These are phyloP conservation scores for Podocnemis expansa DNA, from an alignment of 2,113 vertebrate genomes.

Conservation along the genomic window DNA sequence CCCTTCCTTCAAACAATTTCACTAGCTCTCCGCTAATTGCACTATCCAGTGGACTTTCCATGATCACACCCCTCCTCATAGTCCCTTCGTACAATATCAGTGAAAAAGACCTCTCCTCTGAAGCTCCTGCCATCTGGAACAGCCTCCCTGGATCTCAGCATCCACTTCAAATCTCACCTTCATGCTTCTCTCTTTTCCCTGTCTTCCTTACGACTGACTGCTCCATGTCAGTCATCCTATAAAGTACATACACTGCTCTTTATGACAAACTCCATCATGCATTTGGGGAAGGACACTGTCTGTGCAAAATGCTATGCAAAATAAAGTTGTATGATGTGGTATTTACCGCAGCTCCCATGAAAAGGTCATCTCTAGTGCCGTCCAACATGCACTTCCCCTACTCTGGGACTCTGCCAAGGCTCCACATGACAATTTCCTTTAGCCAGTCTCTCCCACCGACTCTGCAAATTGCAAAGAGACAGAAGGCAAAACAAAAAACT, in stretches of 20 bases:
- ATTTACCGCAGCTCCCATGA: fast-evolving
- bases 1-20: neutral
- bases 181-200: fast-evolving
- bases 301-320: neutral
- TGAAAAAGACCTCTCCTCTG: neutral
- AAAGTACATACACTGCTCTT: neutral
- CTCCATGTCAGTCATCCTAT: fast-evolving
- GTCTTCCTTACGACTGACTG: neutral
- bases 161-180: neutral
- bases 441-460: neutral
- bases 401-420: neutral
- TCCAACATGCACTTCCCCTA: neutral
- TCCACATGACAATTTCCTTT: neutral
- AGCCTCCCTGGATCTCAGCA: neutral
- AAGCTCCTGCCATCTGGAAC: neutral
- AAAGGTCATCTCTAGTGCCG: neutral
- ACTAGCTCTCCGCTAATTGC: neutral
- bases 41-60: neutral
- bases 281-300: neutral
- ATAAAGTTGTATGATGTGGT: fast-evolving
- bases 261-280: neutral
- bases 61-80: neutral
- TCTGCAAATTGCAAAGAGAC: neutral
- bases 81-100: neutral
- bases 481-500: neutral